phyloP scores from a whole-genome alignment of 23 tunicate genomes.

The Aplidium turbinatum region DNA sequence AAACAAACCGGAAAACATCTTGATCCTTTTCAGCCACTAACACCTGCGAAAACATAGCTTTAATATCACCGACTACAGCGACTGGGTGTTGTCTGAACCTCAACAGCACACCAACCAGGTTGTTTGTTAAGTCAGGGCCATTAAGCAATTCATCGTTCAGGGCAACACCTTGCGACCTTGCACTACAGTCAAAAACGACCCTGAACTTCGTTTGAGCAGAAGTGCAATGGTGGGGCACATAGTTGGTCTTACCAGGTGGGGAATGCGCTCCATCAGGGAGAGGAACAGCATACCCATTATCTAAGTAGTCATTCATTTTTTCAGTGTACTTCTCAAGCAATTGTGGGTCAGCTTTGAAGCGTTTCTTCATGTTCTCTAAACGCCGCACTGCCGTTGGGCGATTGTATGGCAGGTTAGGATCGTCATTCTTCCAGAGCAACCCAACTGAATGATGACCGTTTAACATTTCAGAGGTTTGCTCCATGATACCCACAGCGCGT shows the following conservation, averaged over 20 bases:
- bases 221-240: neutral
- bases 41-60: too few species aligned
- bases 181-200: too few species aligned
- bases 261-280: neutral
- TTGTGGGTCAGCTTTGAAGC: neutral
- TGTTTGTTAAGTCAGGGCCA: too few species aligned
- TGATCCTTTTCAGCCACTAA: too few species aligned
- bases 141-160: too few species aligned
- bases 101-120: too few species aligned
- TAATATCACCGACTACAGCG: too few species aligned
- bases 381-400: neutral
- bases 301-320: neutral
- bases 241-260: neutral
- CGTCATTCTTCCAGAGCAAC: neutral
- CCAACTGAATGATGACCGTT: neutral
- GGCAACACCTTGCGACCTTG: too few species aligned
- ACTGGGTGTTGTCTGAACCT: too few species aligned
- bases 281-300: neutral
- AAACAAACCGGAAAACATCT: too few species aligned
- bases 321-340: neutral
- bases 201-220: too few species aligned
- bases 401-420: neutral
- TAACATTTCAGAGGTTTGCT: neutral
- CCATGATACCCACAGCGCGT: neutral
- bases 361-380: neutral